Evolutionary conservation across 2,113 vertebrate species (phyloP).

Genomic region (Melanotaenia duboulayi): DNA sequence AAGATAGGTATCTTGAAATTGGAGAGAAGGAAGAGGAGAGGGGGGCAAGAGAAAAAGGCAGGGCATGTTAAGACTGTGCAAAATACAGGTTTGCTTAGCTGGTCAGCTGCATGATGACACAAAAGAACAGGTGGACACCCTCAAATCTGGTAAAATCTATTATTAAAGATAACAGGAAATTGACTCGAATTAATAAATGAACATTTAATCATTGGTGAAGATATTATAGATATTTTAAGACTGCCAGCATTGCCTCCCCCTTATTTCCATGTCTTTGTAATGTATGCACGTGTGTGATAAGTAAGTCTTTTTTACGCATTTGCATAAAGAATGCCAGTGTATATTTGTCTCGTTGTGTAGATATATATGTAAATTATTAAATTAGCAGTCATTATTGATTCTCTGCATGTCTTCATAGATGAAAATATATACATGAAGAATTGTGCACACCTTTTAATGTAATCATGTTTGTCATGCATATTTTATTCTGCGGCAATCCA

Average conservation of each 20-base stretch:
- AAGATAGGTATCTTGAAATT: conserved; percentile 18
- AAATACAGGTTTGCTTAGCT: background rate
- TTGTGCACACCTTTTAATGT: conserved; percentile 16
- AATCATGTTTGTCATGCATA: conserved; percentile 32
- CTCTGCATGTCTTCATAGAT: conserved; percentile 1
- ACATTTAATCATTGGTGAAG: conserved; percentile 17
- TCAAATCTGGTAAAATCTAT: conserved; percentile 2
- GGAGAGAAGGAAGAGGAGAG: conserved; percentile 23
- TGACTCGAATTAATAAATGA: background rate
- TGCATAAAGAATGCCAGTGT: conserved; percentile 18
- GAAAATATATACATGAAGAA: background rate
- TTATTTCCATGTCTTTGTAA: conserved; percentile 30
- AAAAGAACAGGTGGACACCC: background rate
- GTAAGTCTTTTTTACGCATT: conserved; percentile 6
- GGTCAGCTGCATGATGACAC: conserved; percentile 1
- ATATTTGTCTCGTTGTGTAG: conserved; percentile 21
- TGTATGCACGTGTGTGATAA: background rate
- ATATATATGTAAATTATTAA: conserved; percentile 9
- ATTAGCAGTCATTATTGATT: conserved; percentile 19
- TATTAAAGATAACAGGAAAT: conserved; percentile 34
- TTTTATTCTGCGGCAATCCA: conserved; percentile 43
- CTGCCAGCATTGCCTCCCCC: conserved; percentile 1
- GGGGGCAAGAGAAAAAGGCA: conserved; percentile 2
- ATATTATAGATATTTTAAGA: conserved; percentile 30
- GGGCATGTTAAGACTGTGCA: background rate